Percentiles rank a stretch among this genome's conserved stretches.
Conservation (phyloP, 2,888 invertebrate species). For the Hemaris fuciformis region DNA sequence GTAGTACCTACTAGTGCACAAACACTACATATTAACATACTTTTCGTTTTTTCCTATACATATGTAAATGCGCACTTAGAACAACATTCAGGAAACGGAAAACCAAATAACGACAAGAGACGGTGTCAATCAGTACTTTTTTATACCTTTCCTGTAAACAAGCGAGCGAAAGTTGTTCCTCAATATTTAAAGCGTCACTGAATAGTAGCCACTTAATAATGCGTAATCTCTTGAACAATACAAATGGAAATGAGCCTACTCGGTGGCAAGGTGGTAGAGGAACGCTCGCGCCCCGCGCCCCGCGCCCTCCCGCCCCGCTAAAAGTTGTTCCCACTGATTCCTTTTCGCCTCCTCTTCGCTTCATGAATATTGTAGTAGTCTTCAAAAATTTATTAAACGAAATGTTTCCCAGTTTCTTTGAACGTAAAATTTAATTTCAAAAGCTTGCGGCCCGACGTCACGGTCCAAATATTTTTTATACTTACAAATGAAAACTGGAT, state of each 20-base stretch:
- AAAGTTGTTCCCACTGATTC: conserved; percentile 40
- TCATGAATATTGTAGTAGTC: conserved; percentile 46
- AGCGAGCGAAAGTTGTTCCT: not conserved
- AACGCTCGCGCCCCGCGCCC: not conserved
- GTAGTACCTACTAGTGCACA: too few relatives aligned
- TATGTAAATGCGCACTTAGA: too few relatives aligned
- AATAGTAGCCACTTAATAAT: not conserved
- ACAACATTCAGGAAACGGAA: too few relatives aligned
- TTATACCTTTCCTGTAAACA: too few relatives aligned
- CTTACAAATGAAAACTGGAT: not conserved
- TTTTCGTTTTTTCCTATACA: too few relatives aligned
- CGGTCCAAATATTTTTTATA: conserved; percentile 38
- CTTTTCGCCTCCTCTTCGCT: conserved; percentile 35
- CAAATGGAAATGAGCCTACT: conserved; percentile 13
- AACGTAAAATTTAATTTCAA: conserved; percentile 43
- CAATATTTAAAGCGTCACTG: not conserved
- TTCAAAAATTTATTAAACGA: conserved; percentile 45
- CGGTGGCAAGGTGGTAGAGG: conserved; percentile 19
- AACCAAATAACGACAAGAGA: too few relatives aligned
- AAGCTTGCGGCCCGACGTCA: conserved; percentile 25
- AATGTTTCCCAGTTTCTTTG: conserved; percentile 38
- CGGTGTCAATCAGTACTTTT: too few relatives aligned
- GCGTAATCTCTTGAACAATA: not conserved
- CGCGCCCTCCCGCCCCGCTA: conserved; percentile 8
- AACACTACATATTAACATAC: too few relatives aligned